A percentile compares a stretch with the other conserved stretches of the same genome.
phyloP scores from a whole-genome alignment of 2,113 vertebrate species.

The Hippocampus barbouri region DNA sequence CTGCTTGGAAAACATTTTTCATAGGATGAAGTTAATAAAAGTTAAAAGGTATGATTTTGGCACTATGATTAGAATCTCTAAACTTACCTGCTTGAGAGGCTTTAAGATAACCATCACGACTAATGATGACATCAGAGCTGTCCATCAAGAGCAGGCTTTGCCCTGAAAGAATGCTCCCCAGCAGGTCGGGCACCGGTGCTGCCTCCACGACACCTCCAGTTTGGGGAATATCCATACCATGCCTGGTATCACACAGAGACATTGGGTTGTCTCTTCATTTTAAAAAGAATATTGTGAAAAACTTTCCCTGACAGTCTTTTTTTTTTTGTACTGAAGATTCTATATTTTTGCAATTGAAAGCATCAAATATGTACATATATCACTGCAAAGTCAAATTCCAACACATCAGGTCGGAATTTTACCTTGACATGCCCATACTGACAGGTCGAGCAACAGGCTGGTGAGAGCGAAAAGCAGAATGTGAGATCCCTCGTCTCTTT shows the following conservation, averaged over 20 bases:
- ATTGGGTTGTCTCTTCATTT: neutral
- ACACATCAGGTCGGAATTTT: constrained; percentile 3
- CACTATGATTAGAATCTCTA: neutral
- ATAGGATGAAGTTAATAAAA: neutral
- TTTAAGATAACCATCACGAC: constrained; percentile 89
- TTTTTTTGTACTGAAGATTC: neutral
- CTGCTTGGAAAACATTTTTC: neutral
- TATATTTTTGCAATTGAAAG: neutral
- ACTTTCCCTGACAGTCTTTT: neutral
- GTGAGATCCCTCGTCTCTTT: constrained; percentile 86
- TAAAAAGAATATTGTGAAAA: neutral
- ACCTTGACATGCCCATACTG: constrained; percentile 82
- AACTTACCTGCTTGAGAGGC: constrained; percentile 76
- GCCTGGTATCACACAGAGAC: constrained; percentile 44
- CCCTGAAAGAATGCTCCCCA: constrained; percentile 89
- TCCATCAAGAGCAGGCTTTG: constrained; percentile 94
- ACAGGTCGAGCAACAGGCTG: constrained; percentile 90
- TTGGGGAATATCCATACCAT: constrained; percentile 43
- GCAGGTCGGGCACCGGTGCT: constrained; percentile 83
- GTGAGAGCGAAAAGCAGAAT: constrained; percentile 89
- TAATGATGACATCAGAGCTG: constrained; percentile 85
- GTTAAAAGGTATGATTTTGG: neutral
- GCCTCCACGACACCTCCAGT: constrained; percentile 65
- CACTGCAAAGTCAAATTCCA: neutral
- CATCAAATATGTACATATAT: neutral